These are phyloP conservation scores for Echinometra lucunter DNA, from an alignment of 53 echinoderm and acorn worm species.

Conservation along the genomic window DNA sequence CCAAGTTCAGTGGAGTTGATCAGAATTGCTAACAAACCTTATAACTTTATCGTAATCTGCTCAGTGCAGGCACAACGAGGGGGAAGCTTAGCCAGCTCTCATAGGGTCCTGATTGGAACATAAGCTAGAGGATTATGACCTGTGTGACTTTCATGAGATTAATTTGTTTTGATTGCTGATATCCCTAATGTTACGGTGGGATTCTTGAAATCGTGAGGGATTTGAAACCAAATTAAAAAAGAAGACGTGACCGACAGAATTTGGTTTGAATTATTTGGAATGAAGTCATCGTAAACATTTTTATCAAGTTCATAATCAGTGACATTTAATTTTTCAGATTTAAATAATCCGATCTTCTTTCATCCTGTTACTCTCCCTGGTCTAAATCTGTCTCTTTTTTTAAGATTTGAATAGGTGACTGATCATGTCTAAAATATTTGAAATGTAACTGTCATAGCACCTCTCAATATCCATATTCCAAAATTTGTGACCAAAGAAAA, in stretches of 20 bases:
- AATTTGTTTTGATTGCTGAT: constrained; percentile 60
- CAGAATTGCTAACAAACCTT: constrained; percentile 16
- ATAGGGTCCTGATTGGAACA: not conserved
- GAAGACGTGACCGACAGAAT: constrained; percentile 22
- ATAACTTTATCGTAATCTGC: constrained; percentile 53
- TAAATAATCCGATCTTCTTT: not conserved
- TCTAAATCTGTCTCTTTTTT: constrained; percentile 19
- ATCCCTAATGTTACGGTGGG: constrained; percentile 16
- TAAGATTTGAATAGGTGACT: not conserved
- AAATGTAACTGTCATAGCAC: not conserved
- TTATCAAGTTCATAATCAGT: not conserved
- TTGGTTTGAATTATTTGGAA: not conserved
- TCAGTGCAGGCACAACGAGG: not conserved
- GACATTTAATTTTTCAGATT: constrained; percentile 30
- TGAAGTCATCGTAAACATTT: constrained; percentile 21
- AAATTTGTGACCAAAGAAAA: not conserved
- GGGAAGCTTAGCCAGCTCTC: not conserved
- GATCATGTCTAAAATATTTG: not conserved
- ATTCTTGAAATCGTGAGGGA: constrained; percentile 41
- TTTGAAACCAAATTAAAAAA: not conserved
- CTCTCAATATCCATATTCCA: not conserved
- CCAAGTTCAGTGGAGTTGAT: constrained; percentile 18
- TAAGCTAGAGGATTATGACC: constrained; percentile 23
- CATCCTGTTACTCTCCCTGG: not conserved
- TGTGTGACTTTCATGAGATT: constrained; percentile 53